These are phyloP conservation scores for Agrilus planipennis DNA, from an alignment of 1,140 invertebrate species.

Conservation along the genomic window DNA sequence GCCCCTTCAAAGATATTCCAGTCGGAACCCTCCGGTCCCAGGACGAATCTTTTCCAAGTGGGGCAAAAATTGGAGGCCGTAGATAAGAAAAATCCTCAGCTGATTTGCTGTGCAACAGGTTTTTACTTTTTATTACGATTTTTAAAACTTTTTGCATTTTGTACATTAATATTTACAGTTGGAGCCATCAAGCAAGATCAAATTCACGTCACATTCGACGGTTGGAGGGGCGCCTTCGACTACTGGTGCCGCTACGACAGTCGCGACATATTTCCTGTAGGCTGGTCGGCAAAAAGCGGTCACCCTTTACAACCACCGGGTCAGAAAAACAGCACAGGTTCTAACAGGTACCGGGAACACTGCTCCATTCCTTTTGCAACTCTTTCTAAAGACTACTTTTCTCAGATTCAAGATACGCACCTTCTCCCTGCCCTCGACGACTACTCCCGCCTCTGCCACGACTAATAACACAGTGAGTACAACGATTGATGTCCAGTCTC, in stretches of 20 bases:
- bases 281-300: slow-evolving; percentile 87
- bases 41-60: slow-evolving; percentile 68
- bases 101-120: slow-evolving; percentile 94
- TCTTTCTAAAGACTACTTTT: no score
- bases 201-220: slow-evolving; percentile 95
- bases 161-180: no score
- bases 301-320: slow-evolving; percentile 92
- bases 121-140: no score
- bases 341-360: slow-evolving; percentile 30
- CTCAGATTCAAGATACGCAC: no score
- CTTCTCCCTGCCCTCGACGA: no score
- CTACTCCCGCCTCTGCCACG: no score
- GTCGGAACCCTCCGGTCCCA: slow-evolving; percentile 74
- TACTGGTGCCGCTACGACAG: slow-evolving; percentile 94
- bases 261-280: slow-evolving; percentile 92
- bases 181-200: slow-evolving; percentile 83
- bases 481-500: slow-evolving; percentile 24
- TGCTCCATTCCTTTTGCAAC: no score
- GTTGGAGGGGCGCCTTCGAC: slow-evolving; percentile 95
- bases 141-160: no score
- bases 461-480: no score
- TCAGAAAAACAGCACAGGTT: slow-evolving; percentile 61
- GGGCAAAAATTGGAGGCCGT: slow-evolving; percentile 95
- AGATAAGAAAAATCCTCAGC: slow-evolving; percentile 92
- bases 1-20: slow-evolving; percentile 83